Base-by-base conservation (phyloP, 2,888 invertebrate species). In the Zygaena filipendulae region DNA sequence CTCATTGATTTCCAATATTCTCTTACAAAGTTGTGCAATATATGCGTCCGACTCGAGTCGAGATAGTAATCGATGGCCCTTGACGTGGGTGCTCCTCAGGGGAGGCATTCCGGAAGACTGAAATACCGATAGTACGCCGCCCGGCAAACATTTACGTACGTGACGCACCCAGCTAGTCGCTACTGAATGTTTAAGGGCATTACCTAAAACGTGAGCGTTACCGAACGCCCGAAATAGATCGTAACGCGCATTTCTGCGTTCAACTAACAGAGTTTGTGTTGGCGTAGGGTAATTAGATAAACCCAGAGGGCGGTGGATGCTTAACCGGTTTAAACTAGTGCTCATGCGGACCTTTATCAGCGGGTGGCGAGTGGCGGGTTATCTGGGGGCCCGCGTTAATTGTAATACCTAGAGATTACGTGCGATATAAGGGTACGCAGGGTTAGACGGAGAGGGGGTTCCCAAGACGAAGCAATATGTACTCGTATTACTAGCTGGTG, bases 321-420 rank as follows among this genome's bases (percentile, higher is more conserved):
- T 72, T 71, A 75, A 72, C 71, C 72, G 63, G 74, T 77, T 75
- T 70, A 75, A 70, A 70, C 72, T 66, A 62, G 67, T 62, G 55
- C 58, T 54, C 53, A 55, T 51, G 49, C 49, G 60, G 72, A 70
- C 72, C 71, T 71, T 61, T 69, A 70, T 70, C 74, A 68, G 68
- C 66, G 75, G 75, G 71, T 69, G 71, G 74, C 74, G 75, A 75
- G 63, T 68, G 68, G 49, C 56, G 77, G 77, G 75, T 77, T 75
- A 77, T 75, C 75, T 69, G 45, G 59, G 61, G 61, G n/a, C n/a
- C 61, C 52, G 70, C 77, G 79, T 75, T 79, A 77, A 79, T 79
- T 77, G 79, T 79, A 74, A 77, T 75, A 67, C 72, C 54, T 52
- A 49, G 52, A 75, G 79, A 79, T 79, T 77, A 71, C 55, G 44